Evolutionary conservation across 2,888 invertebrate species (phyloP).

Genomic region (Linnaemya tessellans): DNA sequence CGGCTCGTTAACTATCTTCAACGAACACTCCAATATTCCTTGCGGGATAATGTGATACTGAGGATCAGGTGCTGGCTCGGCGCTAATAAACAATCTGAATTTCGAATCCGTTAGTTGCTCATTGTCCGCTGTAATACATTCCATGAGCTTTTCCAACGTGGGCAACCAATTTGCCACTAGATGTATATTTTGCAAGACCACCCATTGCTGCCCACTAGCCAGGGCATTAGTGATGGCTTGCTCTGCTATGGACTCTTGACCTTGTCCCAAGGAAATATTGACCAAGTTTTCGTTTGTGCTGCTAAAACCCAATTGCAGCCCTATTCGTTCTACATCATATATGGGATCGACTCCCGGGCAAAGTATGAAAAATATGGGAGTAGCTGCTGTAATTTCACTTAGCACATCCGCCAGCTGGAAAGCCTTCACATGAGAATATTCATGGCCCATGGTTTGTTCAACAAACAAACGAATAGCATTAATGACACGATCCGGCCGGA

Average conservation of each 20-base stretch:
- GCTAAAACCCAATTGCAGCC: constrained; percentile 91
- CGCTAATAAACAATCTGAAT: constrained; percentile 92
- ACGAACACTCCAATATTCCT: constrained; percentile 95
- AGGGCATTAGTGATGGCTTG: constrained; percentile 91
- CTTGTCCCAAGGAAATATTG: constrained; percentile 97
- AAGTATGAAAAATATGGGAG: constrained; percentile 96
- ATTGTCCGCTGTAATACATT: constrained; percentile 88
- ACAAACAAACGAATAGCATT: constrained; percentile 95
- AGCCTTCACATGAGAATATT: constrained; percentile 90
- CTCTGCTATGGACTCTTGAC: constrained; percentile 96
- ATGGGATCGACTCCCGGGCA: constrained; percentile 97
- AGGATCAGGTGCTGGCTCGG: constrained; percentile 92
- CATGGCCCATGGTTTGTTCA: constrained; percentile 93
- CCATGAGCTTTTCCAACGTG: constrained; percentile 94
- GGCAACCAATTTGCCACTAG: constrained; percentile 95
- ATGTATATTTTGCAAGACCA: constrained; percentile 96
- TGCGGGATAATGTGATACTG: constrained; percentile 88
- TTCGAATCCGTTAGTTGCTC: constrained; percentile 76
- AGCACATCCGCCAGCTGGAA: constrained; percentile 92
- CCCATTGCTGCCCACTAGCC: constrained; percentile 91
- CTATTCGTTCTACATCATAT: constrained; percentile 89
- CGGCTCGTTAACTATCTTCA: constrained; percentile 98
- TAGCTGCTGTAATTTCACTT: constrained; percentile 92
- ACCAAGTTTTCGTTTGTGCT: constrained; percentile 92
- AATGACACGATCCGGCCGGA: constrained; percentile 96